Percentiles rank a stretch among this genome's conserved stretches.
phyloP scores from a whole-genome alignment of 2,797 vertebrate species.

The Ctenopoma multispine region DNA sequence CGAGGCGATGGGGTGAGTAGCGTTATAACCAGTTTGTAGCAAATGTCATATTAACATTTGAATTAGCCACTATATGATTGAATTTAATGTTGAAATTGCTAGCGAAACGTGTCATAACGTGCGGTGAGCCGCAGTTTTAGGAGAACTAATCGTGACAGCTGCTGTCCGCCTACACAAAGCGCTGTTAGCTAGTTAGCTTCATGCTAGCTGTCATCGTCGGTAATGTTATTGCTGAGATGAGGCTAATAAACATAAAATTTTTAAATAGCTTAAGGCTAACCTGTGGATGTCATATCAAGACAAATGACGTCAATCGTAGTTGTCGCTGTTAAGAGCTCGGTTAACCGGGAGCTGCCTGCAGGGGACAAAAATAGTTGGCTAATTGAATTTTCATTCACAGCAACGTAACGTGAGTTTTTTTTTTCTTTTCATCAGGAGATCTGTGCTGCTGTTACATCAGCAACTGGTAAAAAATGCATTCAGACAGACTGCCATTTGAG shows the following conservation, averaged over 20 bases:
- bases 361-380: slow-evolving; percentile 35
- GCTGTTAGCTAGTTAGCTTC: slow-evolving; percentile 50
- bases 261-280: rapidly evolving
- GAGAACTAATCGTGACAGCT: slow-evolving; percentile 26
- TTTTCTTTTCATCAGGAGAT: not conserved
- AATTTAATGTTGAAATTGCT: rapidly evolving
- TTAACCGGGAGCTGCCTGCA: slow-evolving; percentile 1
- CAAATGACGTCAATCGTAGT: not conserved
- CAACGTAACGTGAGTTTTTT: not conserved
- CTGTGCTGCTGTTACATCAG: slow-evolving; percentile 1
- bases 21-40: not conserved
- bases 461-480: not conserved
- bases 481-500: not conserved
- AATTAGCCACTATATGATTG: rapidly evolving
- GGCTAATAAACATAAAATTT: not conserved
- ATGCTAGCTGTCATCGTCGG: slow-evolving; percentile 1
- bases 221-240: not conserved
- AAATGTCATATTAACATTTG: rapidly evolving
- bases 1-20: slow-evolving; percentile 68
- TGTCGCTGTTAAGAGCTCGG: too few relatives aligned
- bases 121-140: not conserved
- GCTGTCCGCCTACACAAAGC: slow-evolving; percentile 71
- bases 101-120: not conserved
- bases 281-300: rapidly evolving
- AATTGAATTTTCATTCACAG: slow-evolving; percentile 23